Evolutionary conservation across 2,797 vertebrate species (phyloP).

Genomic region (Anguilla marmorata): DNA sequence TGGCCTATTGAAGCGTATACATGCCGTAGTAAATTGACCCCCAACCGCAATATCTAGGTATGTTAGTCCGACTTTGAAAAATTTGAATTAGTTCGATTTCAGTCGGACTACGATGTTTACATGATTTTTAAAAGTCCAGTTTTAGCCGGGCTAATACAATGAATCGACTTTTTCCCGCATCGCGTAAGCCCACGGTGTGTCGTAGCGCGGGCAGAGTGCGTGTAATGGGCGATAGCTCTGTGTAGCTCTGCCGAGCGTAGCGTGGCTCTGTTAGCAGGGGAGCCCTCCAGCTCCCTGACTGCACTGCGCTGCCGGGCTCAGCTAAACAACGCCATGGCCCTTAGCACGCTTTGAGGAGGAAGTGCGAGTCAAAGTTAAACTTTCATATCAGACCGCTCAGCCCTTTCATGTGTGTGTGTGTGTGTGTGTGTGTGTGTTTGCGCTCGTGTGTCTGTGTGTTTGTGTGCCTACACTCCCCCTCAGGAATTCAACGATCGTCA

Average conservation of each 20-base stretch:
- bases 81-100: no score
- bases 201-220: background rate
- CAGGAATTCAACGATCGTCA: background rate
- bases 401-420: conserved; percentile 16
- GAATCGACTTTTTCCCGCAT: no score
- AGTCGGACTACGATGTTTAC: no score
- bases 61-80: no score
- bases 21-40: no score
- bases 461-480: background rate
- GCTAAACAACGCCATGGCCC: background rate
- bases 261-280: background rate
- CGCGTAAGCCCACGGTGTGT: no score
- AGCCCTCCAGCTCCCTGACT: background rate
- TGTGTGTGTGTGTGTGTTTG: background rate
- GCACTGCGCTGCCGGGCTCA: background rate
- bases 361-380: background rate
- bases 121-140: no score
- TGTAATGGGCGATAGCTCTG: background rate
- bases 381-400: no score
- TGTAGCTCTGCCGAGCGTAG: background rate
- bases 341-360: background rate
- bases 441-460: background rate
- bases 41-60: no score
- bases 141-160: no score
- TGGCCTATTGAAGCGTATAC: no score